Conservation (phyloP, 2,888 invertebrate species). For the Tridacna crocea region DNA sequence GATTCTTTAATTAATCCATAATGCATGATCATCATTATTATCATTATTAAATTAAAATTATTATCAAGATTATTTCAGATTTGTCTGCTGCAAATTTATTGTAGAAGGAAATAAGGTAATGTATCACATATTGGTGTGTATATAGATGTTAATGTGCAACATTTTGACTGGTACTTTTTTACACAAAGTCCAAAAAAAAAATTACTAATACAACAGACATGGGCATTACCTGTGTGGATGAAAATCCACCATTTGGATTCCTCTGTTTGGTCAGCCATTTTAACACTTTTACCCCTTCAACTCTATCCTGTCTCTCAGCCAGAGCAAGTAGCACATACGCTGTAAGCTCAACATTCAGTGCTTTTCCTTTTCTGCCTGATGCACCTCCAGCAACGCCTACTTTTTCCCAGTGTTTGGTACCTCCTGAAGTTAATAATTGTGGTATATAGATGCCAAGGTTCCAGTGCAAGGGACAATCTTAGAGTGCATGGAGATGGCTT, state of each 20-base stretch:
- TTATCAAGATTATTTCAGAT: no score
- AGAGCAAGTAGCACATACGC: constrained; percentile 80
- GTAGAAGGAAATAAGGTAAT: no score
- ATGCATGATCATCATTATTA: no score
- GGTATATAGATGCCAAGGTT: not conserved
- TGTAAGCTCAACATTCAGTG: constrained; percentile 80
- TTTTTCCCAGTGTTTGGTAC: constrained; percentile 73
- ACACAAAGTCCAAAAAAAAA: no score
- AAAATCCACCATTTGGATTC: constrained; percentile 82
- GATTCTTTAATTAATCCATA: no score
- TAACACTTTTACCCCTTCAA: constrained; percentile 74
- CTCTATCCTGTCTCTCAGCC: constrained; percentile 56
- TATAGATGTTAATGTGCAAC: no score
- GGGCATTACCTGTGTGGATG: constrained; percentile 82
- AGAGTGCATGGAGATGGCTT: no score
- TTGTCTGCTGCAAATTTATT: no score
- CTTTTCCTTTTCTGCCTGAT: constrained; percentile 54
- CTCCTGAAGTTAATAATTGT: constrained; percentile 37
- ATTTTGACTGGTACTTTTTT: no score
- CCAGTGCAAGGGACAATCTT: not conserved
- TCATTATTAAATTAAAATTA: no score
- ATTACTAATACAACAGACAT: no score
- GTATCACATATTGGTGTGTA: no score
- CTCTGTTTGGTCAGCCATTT: constrained; percentile 81
- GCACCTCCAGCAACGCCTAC: constrained; percentile 17